These are phyloP conservation scores for Bubalus kerabau DNA, from an alignment of 2,113 vertebrate species.

Conservation along the genomic window DNA sequence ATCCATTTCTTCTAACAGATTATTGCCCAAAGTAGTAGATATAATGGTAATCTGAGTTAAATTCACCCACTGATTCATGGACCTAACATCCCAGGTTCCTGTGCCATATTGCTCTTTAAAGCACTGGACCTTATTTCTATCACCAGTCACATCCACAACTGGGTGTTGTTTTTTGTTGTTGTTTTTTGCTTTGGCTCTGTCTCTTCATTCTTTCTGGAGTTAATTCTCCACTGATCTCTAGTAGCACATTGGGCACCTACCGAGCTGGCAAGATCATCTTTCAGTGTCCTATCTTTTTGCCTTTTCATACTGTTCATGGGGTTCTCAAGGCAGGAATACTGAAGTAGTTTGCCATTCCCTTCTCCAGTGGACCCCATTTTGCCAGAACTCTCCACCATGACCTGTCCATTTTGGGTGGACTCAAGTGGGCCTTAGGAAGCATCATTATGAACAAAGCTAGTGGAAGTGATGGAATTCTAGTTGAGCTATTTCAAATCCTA, in stretches of 20 bases:
- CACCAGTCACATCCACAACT: neutral
- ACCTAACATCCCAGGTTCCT: neutral
- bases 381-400: too few relatives aligned
- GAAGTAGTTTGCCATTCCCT: too few relatives aligned
- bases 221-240: too few relatives aligned
- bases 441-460: neutral
- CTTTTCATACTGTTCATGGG: too few relatives aligned
- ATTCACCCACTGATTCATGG: neutral
- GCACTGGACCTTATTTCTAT: neutral
- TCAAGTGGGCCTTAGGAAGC: neutral
- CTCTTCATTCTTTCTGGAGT: too few relatives aligned
- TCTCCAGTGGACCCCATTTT: too few relatives aligned
- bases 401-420: neutral
- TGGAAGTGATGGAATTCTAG: neutral
- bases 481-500: neutral
- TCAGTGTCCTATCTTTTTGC: too few relatives aligned
- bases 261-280: too few relatives aligned
- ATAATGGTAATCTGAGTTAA: neutral
- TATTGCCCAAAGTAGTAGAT: neutral
- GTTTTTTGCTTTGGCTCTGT: neutral
- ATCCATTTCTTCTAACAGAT: neutral
- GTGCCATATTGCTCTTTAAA: neutral
- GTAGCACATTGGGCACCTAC: too few relatives aligned
- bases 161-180: neutral
- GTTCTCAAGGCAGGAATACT: too few relatives aligned